Evolutionary conservation across 2,797 vertebrate species (phyloP), one percentile per base, ranked within the genome.

Genomic region (Helicolenus hilgendorfi): DNA sequence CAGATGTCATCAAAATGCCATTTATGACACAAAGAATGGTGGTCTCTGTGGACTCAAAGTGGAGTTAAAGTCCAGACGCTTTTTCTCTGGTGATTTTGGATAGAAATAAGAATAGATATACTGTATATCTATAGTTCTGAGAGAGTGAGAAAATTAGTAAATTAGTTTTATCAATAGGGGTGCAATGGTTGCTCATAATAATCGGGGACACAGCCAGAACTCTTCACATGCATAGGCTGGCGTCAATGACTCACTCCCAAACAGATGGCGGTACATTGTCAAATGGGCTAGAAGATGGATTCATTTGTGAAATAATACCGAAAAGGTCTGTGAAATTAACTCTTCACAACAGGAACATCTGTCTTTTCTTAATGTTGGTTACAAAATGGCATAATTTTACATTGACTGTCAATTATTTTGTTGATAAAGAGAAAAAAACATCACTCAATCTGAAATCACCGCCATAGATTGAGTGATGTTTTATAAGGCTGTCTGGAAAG

Each of bases 1-100:
- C 59, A 72, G 65, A 81, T 77, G 31, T 55, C 59, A 72, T 55
- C 14, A 72, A 77, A 72, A 78, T 63, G 10, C 4, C 20, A 53
- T 15, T 22, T 2, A 13, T 49, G 35, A 69, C 53, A 56, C 20
- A 64, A 26, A 78, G 20, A 27, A 53, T n/a, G 4, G 1, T 26
- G 26, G 31, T 59, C 18, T 73, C 11, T 18, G 49, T 36, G 59
- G 7, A 56, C 10, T 36, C 38, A 1, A 9, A 74, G 20, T 20
- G 0, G 9, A 11, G 53, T 36, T 36, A 7, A 41, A 26, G 8
- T 45, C 7, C 45, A 49, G 8, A 8, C 1, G 31, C 2, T 26
- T 26, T 27, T 35, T 56, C 13, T 60, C 24, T 63, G 10, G 0
- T 10, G 36, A 49, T 7, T 53, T 26, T 11, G 8, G 11, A 41